A percentile compares a stretch with the other conserved stretches of the same genome.
These are phyloP conservation scores for Microplitis deprimator DNA, from an alignment of 2,888 invertebrate species.

Conservation along the genomic window DNA sequence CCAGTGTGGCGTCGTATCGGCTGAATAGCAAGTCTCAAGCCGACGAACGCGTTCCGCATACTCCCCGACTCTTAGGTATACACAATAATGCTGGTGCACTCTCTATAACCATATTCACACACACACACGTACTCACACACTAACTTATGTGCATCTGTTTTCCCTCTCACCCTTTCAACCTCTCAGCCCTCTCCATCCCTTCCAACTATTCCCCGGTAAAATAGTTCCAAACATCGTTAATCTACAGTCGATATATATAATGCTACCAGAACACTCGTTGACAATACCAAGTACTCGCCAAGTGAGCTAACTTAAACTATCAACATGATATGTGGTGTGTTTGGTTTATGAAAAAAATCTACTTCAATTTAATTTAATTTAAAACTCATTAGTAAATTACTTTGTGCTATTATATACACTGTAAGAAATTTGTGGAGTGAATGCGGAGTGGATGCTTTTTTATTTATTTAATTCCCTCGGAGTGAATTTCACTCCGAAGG, in stretches of 20 bases:
- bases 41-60: constrained; percentile 17
- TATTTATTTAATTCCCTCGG: no score
- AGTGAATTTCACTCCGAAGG: no score
- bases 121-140: background rate
- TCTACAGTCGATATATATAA: constrained; percentile 49
- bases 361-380: background rate
- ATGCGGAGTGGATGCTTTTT: no score
- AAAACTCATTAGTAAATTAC: no score
- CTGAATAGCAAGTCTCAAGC: constrained; percentile 23
- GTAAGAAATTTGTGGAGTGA: no score
- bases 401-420: no score
- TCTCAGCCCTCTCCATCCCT: background rate
- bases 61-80: constrained; percentile 7
- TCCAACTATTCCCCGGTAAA: constrained; percentile 39
- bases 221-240: constrained; percentile 59
- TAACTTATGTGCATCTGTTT: constrained; percentile 39
- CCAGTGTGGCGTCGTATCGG: constrained; percentile 16
- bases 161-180: background rate
- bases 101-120: no score
- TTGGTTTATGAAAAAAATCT: background rate
- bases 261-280: constrained; percentile 20
- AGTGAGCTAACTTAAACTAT: constrained; percentile 16
- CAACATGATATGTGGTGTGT: background rate
- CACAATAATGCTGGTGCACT: background rate
- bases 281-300: constrained; percentile 32